Percentiles rank a stretch among this genome's conserved stretches.
Evolutionary conservation across 2,888 invertebrate species (phyloP).

Genomic region (Geotrupes spiniger): DNA sequence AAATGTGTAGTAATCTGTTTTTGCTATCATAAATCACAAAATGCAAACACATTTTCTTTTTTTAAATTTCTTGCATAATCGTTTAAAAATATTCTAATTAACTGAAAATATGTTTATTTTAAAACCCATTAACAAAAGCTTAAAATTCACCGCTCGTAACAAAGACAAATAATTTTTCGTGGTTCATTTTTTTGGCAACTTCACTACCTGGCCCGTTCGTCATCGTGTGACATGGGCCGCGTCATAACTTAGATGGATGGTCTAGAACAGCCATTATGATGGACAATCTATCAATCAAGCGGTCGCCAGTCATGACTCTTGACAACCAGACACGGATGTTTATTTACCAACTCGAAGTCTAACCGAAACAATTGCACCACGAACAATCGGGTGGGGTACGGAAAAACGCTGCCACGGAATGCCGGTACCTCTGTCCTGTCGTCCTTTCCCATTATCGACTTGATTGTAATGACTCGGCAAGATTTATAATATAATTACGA

Average conservation of each 20-base stretch:
- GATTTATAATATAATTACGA: constrained; percentile 15
- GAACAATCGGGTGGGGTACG: constrained; percentile 1
- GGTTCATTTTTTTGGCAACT: constrained; percentile 1
- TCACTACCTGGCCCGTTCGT: constrained; percentile 36
- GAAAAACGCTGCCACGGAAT: not conserved
- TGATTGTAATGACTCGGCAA: constrained; percentile 15
- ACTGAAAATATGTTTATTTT: too few species aligned
- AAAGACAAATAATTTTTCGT: too few species aligned
- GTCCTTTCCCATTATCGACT: constrained; percentile 5
- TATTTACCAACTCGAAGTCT: constrained; percentile 23
- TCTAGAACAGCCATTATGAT: constrained; percentile 49
- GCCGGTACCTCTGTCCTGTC: not conserved
- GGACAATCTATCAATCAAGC: constrained; percentile 52
- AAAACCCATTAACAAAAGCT: too few species aligned
- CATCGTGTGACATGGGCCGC: constrained; percentile 37
- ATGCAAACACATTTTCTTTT: too few species aligned
- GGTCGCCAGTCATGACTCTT: constrained; percentile 46
- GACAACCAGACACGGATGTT: constrained; percentile 35
- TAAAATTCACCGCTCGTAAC: too few species aligned
- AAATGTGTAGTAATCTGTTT: too few species aligned
- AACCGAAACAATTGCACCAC: not conserved
- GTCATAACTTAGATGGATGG: constrained; percentile 46
- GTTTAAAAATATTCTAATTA: too few species aligned
- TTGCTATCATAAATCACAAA: too few species aligned
- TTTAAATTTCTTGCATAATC: too few species aligned